A percentile compares a stretch with the other conserved stretches of the same genome.
phyloP scores from a whole-genome alignment of 2,888 invertebrate genomes.

The Gari tellinella region DNA sequence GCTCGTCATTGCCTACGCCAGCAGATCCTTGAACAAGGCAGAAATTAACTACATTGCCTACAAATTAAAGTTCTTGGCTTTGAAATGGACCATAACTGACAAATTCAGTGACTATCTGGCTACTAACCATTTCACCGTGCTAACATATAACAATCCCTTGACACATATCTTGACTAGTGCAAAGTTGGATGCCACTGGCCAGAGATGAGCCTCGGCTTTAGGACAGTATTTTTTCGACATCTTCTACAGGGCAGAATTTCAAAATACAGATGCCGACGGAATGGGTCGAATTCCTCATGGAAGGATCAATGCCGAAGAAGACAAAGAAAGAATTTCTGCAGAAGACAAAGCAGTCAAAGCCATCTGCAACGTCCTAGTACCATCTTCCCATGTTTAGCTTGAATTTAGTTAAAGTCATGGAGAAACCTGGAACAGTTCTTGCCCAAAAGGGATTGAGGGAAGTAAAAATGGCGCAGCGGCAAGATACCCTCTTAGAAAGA shows the following conservation, averaged over 20 bases:
- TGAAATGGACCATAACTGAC: conserved; percentile 34
- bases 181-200: conserved; percentile 42
- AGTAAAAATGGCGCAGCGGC: background rate
- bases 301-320: background rate
- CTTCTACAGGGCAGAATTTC: background rate
- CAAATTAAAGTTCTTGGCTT: conserved; percentile 17
- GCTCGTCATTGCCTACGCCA: conserved; percentile 22
- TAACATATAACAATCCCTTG: no score
- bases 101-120: conserved; percentile 38
- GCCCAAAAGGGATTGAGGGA: conserved; percentile 1
- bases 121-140: conserved; percentile 2
- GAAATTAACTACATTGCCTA: conserved; percentile 39
- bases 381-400: background rate
- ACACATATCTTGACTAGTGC: conserved; percentile 26
- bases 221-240: background rate
- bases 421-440: background rate
- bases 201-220: conserved; percentile 17
- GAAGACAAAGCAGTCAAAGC: conserved; percentile 1
- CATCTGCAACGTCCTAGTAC: background rate
- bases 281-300: conserved; percentile 7
- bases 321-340: background rate
- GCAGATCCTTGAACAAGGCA: conserved; percentile 3
- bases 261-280: conserved; percentile 15
- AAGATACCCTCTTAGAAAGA: conserved; percentile 3
- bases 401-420: background rate